Base-by-base conservation (phyloP, 2,888 invertebrate species). In the Liposcelis brunnea region DNA sequence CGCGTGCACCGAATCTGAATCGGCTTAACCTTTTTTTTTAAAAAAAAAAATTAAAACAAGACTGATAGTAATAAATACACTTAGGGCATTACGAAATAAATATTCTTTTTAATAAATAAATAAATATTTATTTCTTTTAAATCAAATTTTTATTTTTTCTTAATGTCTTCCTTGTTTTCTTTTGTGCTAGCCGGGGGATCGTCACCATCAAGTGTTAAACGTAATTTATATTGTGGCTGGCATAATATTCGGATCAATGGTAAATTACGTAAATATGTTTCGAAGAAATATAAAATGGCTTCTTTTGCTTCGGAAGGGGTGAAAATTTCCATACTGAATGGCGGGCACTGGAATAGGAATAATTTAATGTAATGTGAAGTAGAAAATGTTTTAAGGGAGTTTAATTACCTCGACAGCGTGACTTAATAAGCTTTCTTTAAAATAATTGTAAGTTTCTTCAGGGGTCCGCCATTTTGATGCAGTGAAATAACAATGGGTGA, bases 341-440 rank as follows among this genome's bases (percentile, higher is more conserved):
- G 63, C 3, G 60, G 58, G 52, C 58, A 58, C 59, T 62, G 43
- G 44, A 56, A 53, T 44, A 12, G 44, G 44, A 32, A 10, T 18
- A 33, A 34, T 19, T 31, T 34, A 37, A 34, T 18, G 14, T 19
- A 11, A 19, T 26, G 46, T 36, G 50, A 49, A 46, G 11, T 16
- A 31, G 46, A 35, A 43, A 33, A 21, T 42, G 36, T 45, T 38
- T 46, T 18, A 18, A 43, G 33, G 26, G 42, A 48, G n/a, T n/a
- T n/a, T n/a, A n/a, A n/a, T 55, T 56, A 64, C 63, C 18, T 58
- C 55, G 18, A 63, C 47, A 44, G 58, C 57, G 48, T 63, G 61
- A 32, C 55, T 54, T 35, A 59, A 48, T 47, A 59, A 50, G 12
- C 59, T 52, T 43, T 60, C 57, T 52, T 60, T 62, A 49, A 63